These are phyloP conservation scores for Catajapyx aquilonaris DNA, from an alignment of 1,140 invertebrate species.

Conservation along the genomic window DNA sequence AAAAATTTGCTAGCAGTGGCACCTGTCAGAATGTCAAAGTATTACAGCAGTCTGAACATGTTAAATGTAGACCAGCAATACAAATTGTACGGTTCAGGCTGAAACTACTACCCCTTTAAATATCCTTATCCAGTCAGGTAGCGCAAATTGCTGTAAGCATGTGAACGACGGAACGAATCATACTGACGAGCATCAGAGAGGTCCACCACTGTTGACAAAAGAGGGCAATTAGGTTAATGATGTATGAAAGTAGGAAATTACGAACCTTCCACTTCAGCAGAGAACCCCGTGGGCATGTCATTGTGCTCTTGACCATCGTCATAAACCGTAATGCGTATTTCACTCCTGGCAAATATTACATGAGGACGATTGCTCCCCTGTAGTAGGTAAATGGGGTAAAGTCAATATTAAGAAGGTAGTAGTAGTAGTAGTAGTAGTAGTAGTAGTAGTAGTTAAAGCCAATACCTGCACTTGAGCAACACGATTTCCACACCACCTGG, in stretches of 20 bases:
- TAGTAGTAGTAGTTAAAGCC: too few species aligned
- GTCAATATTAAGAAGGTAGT: too few species aligned
- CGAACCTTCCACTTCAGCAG: slow-evolving; percentile 16
- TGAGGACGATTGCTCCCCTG: slow-evolving; percentile 14
- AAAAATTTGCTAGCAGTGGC: too few species aligned
- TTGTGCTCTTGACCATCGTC: slow-evolving; percentile 13
- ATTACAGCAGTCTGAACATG: too few species aligned
- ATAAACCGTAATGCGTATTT: slow-evolving; percentile 15
- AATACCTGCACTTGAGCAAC: slow-evolving; percentile 11
- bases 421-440: too few species aligned
- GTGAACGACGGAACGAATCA: slow-evolving; percentile 7
- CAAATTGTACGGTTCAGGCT: too few species aligned
- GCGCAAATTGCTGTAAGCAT: too few species aligned
- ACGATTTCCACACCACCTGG: slow-evolving; percentile 16
- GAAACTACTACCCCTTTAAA: too few species aligned
- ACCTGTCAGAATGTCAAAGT: too few species aligned
- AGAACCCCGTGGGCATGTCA: slow-evolving; percentile 14
- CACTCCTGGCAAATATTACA: slow-evolving; percentile 15
- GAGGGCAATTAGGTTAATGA: neutral
- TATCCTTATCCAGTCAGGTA: too few species aligned
- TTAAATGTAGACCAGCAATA: too few species aligned
- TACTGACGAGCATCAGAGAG: slow-evolving; percentile 10
- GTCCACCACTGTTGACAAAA: slow-evolving; percentile 9
- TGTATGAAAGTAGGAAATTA: neutral
- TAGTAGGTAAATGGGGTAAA: neutral